phyloP scores from a whole-genome alignment of 2,113 vertebrate species.

The Lepus timidus region DNA sequence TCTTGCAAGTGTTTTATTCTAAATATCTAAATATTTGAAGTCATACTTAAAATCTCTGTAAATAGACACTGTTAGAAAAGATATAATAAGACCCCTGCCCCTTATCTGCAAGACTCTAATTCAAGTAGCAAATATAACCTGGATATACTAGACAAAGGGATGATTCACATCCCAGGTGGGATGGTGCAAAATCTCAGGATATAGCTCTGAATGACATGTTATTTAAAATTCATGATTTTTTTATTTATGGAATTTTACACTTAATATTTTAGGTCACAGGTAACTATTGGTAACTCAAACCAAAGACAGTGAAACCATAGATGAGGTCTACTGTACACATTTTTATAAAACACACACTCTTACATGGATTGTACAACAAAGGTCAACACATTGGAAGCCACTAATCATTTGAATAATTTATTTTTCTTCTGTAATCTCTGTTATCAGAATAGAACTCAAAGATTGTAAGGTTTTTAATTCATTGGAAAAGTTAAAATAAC shows the following conservation, averaged over 20 bases:
- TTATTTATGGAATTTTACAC: background rate
- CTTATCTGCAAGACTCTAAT: background rate
- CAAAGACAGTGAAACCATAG: background rate
- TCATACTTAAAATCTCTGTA: background rate
- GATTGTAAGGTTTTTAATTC: background rate
- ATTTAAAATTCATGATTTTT: background rate
- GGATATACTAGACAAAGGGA: background rate
- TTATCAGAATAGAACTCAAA: constrained; percentile 1
- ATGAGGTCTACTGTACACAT: background rate
- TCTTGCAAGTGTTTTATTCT: background rate
- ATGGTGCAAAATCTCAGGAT: too few relatives aligned
- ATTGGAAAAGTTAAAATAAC: background rate
- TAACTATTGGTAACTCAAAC: background rate
- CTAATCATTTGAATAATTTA: background rate
- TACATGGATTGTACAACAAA: background rate
- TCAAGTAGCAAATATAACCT: background rate
- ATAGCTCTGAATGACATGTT: background rate
- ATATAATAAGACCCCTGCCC: background rate
- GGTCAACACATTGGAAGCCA: background rate
- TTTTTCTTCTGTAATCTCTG: background rate
- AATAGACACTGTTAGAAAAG: background rate
- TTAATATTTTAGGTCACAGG: background rate
- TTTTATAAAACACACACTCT: background rate
- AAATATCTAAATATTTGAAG: background rate
- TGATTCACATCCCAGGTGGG: background rate